Conservation (phyloP, 2,113 vertebrate species). For the Nothocercus nigrocapillus region DNA sequence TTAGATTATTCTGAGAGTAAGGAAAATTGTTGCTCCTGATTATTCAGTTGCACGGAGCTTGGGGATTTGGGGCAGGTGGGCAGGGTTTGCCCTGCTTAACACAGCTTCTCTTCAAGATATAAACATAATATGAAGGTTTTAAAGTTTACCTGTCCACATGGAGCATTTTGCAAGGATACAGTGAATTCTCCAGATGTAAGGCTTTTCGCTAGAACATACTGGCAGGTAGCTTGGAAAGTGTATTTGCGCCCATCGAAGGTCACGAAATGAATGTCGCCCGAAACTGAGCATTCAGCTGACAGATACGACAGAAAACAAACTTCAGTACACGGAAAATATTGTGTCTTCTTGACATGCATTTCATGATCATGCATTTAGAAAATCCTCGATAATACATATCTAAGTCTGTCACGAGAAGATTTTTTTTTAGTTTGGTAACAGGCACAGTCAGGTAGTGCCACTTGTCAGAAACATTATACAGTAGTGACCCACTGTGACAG, state of each 20-base stretch:
- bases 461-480: background rate
- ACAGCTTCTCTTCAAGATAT: background rate
- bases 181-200: conserved; percentile 86
- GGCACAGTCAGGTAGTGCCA: background rate
- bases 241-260: conserved; percentile 93
- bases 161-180: conserved; percentile 88
- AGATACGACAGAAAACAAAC: background rate
- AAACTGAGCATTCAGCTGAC: conserved; percentile 93
- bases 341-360: background rate
- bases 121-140: background rate
- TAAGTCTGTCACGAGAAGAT: background rate
- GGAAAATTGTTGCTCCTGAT: background rate
- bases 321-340: background rate
- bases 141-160: conserved; percentile 88
- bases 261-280: conserved; percentile 90
- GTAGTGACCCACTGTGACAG: background rate
- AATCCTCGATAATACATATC: background rate
- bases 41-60: background rate
- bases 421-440: background rate
- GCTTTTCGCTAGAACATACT: conserved; percentile 94
- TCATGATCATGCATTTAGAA: background rate
- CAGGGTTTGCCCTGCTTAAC: background rate
- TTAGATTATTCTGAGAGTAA: background rate
- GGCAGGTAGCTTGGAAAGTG: conserved; percentile 90
- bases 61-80: background rate